Conservation (phyloP, 2,797 vertebrate genomes). For the Tachyglossus aculeatus region DNA sequence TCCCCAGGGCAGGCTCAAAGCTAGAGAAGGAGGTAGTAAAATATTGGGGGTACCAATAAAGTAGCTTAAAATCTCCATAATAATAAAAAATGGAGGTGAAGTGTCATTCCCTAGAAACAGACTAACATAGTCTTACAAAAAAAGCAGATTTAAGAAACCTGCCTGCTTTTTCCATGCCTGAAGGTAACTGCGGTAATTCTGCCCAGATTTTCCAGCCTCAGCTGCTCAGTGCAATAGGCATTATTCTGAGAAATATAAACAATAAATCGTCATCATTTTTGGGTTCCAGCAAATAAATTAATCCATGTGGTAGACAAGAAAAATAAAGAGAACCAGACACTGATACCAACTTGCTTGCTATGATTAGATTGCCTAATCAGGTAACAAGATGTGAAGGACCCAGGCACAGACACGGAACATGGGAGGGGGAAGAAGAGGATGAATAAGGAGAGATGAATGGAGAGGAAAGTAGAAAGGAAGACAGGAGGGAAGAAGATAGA, state of each 20-base stretch:
- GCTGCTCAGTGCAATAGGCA: not conserved
- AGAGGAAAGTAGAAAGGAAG: too few relatives aligned
- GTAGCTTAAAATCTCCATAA: not conserved
- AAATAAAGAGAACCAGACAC: slow-evolving; percentile 8
- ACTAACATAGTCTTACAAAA: too few relatives aligned
- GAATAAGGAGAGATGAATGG: too few relatives aligned
- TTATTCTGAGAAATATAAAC: slow-evolving; percentile 49
- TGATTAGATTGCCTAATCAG: too few relatives aligned
- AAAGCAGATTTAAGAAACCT: not conserved
- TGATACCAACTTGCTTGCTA: not conserved
- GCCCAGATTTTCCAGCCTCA: not conserved
- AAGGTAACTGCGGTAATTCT: not conserved
- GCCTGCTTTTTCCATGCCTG: not conserved
- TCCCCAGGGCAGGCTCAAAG: not conserved
- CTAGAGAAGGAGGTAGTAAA: not conserved
- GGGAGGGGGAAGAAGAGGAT: too few relatives aligned
- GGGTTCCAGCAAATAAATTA: slow-evolving; percentile 33
- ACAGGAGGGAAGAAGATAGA: too few relatives aligned
- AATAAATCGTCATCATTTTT: slow-evolving; percentile 18
- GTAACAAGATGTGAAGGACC: too few relatives aligned
- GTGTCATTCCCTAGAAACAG: too few relatives aligned
- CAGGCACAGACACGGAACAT: too few relatives aligned
- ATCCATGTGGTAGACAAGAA: slow-evolving; percentile 32
- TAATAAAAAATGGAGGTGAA: not conserved
- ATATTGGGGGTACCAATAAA: not conserved